Evolutionary conservation across 2,888 invertebrate genomes (phyloP).

Genomic region (Lycia hirtaria): DNA sequence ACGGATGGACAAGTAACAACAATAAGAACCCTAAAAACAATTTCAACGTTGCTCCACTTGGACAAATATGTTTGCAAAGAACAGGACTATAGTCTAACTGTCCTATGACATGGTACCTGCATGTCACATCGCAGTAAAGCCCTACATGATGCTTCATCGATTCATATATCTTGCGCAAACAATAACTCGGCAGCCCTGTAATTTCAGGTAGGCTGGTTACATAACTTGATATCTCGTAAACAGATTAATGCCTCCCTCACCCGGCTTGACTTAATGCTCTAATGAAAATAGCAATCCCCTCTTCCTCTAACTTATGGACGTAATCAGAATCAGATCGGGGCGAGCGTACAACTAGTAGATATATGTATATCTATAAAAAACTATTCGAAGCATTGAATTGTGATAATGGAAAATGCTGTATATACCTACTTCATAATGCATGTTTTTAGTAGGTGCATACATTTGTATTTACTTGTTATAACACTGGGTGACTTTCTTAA

Average conservation of each 20-base stretch:
- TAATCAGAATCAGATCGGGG: constrained; percentile 10
- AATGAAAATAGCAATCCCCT: constrained; percentile 34
- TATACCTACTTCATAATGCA: too few species aligned
- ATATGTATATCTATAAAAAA: too few species aligned
- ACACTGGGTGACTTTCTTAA: too few species aligned
- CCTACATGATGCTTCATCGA: constrained; percentile 10
- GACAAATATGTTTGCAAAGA: too few species aligned
- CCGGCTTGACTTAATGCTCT: constrained; percentile 62
- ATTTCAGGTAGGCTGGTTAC: constrained; percentile 60
- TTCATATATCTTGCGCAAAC: constrained; percentile 29
- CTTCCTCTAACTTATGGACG: constrained; percentile 13
- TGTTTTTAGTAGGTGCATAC: too few species aligned
- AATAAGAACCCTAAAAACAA: too few species aligned
- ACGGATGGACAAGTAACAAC: too few species aligned
- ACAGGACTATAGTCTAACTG: too few species aligned
- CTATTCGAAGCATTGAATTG: neutral
- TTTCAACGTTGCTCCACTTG: too few species aligned
- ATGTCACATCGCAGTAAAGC: neutral
- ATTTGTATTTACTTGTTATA: too few species aligned
- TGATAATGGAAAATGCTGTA: too few species aligned
- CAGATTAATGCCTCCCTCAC: constrained; percentile 67
- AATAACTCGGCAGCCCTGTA: constrained; percentile 51
- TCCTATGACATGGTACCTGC: neutral
- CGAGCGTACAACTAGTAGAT: neutral
- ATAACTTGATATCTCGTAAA: constrained; percentile 72